Evolutionary conservation across 2,888 invertebrate genomes (phyloP).

Genomic region (Perdita meconis): DNA sequence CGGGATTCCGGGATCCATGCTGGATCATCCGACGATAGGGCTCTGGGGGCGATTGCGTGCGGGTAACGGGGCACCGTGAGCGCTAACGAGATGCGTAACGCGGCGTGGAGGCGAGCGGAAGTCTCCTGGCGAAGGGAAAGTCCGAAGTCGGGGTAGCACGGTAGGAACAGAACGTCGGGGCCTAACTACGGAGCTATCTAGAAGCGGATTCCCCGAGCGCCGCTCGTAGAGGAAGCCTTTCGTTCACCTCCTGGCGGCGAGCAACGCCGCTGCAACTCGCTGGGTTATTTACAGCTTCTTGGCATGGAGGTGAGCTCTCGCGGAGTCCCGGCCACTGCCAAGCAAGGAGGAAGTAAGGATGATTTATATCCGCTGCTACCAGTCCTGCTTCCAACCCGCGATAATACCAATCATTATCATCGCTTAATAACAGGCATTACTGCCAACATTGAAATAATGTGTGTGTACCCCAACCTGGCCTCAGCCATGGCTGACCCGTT

Average conservation of each 20-base stretch:
- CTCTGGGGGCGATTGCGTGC: slow-evolving; percentile 46
- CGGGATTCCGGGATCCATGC: background rate
- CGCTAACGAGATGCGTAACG: slow-evolving; percentile 67
- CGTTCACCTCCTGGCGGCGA: slow-evolving; percentile 62
- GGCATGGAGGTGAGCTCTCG: slow-evolving; percentile 79
- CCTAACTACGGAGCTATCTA: slow-evolving; percentile 57
- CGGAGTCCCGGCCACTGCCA: slow-evolving; percentile 77
- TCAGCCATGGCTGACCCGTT: slow-evolving; percentile 75
- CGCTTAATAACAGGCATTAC: slow-evolving; percentile 85
- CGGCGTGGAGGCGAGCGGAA: slow-evolving; percentile 39
- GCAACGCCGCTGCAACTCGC: slow-evolving; percentile 73
- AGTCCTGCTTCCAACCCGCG: slow-evolving; percentile 84
- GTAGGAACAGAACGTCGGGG: slow-evolving; percentile 50
- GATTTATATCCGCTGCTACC: slow-evolving; percentile 84
- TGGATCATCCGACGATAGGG: background rate
- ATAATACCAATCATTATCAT: slow-evolving; percentile 85
- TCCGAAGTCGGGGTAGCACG: slow-evolving; percentile 50
- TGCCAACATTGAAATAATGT: slow-evolving; percentile 85
- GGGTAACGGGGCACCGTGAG: slow-evolving; percentile 37
- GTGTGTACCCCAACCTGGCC: slow-evolving; percentile 74
- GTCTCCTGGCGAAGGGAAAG: slow-evolving; percentile 35
- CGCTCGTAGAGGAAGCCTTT: slow-evolving; percentile 51
- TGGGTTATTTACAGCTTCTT: slow-evolving; percentile 83
- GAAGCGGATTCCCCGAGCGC: slow-evolving; percentile 44
- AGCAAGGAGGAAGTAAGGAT: slow-evolving; percentile 84